Base-by-base conservation (phyloP, 1,140 invertebrate genomes). In the Caerostris darwini region DNA sequence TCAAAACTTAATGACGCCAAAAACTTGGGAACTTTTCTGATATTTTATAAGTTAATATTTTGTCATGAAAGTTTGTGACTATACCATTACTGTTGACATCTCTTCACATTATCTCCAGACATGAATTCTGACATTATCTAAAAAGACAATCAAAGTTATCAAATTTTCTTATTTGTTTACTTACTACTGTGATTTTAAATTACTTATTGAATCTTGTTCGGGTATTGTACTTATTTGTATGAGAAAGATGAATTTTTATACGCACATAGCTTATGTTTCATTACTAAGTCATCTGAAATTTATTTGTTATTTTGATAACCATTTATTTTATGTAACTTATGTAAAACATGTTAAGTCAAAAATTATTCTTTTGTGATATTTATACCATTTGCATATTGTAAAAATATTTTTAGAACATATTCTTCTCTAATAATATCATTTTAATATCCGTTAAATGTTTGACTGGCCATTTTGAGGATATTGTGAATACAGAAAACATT, bases 371-470 rank as follows among this genome's bases (percentile, higher is more conserved):
- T 77, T 77, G 71, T 53, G 34, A 50, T 53, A 50, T 67, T 67
- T 67, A 17, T 12, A 12, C 8, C 50, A 77, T 77, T 77, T 5
- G 12, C 50, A 12, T 34, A 12, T 77, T 19, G 53, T 50, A 77
- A 14, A 7, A 53, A 50, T 53, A 77, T 53, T 77, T 77, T 14
- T 50, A 77, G 10, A 34, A 12, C 50, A 77, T 77, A 77, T 12
- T 50, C 34, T 12, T 19, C 53, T 77, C 34, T 34, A 50, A 77
- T 50, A 77, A 77, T 77, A 77, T 77, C 71, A 77, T 50, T 19
- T 77, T 17, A 53, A 77, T 34, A 34, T 77, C 71, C 71, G 34
- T 77, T 77, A 77, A 77, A 50, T 77, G 10, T 77, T 77, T 77
- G 8, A 77, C 71, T 12, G 34, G 71, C 71, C 71, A 77, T 77